These are phyloP conservation scores for Margarornis squamiger DNA, from an alignment of 2,797 vertebrate species.

Conservation along the genomic window DNA sequence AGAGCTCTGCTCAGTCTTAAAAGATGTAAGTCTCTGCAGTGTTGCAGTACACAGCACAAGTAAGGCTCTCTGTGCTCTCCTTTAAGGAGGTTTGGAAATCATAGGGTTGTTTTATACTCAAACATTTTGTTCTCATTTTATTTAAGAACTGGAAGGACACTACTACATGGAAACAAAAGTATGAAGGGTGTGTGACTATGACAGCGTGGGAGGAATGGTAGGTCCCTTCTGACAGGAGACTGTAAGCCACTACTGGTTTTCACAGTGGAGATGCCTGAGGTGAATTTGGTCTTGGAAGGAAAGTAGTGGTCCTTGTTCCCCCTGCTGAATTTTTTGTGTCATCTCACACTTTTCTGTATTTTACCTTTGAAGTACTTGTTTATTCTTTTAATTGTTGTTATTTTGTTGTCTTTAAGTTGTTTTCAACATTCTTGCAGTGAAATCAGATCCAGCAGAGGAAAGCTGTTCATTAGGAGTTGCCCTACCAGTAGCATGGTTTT, in stretches of 20 bases:
- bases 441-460: not conserved
- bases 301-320: not conserved
- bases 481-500: not conserved
- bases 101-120: not conserved
- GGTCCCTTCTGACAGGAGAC: not conserved
- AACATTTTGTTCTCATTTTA: not conserved
- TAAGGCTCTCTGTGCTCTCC: rapidly evolving
- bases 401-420: not conserved
- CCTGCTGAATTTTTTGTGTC: not conserved
- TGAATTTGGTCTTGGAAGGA: not conserved
- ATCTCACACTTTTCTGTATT: not conserved
- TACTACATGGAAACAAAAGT: not conserved
- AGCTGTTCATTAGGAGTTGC: not conserved
- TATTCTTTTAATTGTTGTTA: not conserved
- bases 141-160: not conserved
- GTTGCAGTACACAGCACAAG: not conserved
- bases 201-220: not conserved
- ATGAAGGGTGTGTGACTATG: not conserved
- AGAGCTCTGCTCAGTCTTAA: not conserved
- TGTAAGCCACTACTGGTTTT: not conserved
- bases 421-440: not conserved
- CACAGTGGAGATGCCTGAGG: not conserved
- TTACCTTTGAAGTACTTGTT: not conserved
- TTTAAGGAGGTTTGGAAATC: not conserved
- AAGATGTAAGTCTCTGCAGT: not conserved